Percentiles rank a stretch among this genome's conserved stretches.
Evolutionary conservation across 2,113 vertebrate genomes (phyloP).

Genomic region (Stomatorhinus ivindoensis): DNA sequence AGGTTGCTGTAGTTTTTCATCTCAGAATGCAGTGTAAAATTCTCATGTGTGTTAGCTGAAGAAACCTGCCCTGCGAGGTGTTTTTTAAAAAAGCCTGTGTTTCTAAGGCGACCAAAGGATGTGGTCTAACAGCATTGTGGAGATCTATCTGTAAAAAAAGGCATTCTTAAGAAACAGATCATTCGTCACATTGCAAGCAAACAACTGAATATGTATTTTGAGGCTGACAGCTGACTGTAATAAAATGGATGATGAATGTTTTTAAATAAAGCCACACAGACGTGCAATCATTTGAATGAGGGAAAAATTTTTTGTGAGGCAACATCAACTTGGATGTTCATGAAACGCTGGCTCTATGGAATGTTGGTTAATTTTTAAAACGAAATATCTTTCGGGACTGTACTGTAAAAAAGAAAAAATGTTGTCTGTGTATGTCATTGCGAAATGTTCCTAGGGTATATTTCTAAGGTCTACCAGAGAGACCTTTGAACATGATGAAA

Average conservation of each 20-base stretch:
- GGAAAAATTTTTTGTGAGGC: background rate
- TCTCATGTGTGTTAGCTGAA: background rate
- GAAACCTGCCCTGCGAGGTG: background rate
- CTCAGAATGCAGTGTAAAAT: background rate
- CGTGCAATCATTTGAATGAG: background rate
- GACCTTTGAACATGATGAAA: background rate
- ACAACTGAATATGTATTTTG: background rate
- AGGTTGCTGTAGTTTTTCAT: background rate
- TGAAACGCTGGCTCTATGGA: background rate
- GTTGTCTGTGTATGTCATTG: background rate
- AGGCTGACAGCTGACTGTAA: background rate
- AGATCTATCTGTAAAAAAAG: background rate
- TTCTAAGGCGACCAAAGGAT: slow-evolving; percentile 5
- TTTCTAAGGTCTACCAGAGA: background rate
- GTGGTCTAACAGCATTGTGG: background rate
- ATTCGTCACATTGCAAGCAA: background rate
- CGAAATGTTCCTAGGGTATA: background rate
- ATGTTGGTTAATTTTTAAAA: background rate
- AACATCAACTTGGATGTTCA: background rate
- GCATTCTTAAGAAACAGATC: background rate
- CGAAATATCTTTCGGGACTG: background rate
- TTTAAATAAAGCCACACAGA: background rate
- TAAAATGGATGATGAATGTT: background rate
- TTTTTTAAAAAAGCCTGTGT: background rate
- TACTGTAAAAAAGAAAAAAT: background rate